These are phyloP conservation scores for Cynoglossus semilaevis DNA, from an alignment of 2,113 vertebrate species.

Conservation along the genomic window DNA sequence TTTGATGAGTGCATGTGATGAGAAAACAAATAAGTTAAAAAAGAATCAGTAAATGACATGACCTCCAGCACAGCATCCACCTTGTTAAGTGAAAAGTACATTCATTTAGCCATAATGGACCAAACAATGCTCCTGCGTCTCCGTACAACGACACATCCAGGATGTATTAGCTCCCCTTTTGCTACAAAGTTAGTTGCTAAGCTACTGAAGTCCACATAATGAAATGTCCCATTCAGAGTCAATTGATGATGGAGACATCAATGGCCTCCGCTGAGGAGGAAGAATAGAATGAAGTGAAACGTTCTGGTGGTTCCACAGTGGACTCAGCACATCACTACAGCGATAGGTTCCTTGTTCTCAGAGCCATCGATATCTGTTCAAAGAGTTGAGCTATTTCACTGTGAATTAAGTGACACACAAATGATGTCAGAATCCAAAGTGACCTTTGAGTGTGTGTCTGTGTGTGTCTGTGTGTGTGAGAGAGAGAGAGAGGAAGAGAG, in stretches of 20 bases:
- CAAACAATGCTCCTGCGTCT: constrained; percentile 6
- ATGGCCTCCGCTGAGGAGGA: too few relatives aligned
- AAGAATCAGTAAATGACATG: too few relatives aligned
- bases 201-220: constrained; percentile 43
- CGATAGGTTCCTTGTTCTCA: background rate
- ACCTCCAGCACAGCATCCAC: background rate
- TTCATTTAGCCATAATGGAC: constrained; percentile 14
- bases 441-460: too few relatives aligned
- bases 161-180: constrained; percentile 17
- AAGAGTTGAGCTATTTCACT: background rate
- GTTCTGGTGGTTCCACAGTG: background rate
- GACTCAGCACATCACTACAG: background rate
- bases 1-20: too few relatives aligned
- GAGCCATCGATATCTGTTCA: background rate
- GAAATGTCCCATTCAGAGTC: constrained; percentile 25
- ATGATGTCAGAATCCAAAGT: too few relatives aligned
- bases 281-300: background rate
- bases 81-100: background rate
- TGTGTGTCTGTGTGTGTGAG: too few relatives aligned
- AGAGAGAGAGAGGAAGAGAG: too few relatives aligned
- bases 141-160: constrained; percentile 20
- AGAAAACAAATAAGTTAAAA: too few relatives aligned
- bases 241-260: constrained; percentile 11
- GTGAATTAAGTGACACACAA: too few relatives aligned
- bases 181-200: constrained; percentile 46